phyloP scores from a whole-genome alignment of 2,888 invertebrate species.

The Thymelicus sylvestris region DNA sequence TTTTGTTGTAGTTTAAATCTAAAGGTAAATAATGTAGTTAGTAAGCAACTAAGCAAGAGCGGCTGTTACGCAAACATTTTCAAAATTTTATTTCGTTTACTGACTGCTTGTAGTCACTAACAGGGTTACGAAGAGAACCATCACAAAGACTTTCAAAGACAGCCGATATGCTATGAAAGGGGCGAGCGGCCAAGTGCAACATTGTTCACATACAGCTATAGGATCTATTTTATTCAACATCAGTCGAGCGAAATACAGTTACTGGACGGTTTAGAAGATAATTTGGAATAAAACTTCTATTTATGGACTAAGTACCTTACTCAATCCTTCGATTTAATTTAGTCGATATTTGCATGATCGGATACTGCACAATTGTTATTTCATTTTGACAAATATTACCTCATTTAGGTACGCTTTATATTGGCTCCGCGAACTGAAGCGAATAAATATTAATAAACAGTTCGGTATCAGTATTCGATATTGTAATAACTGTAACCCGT shows the following conservation, averaged over 20 bases:
- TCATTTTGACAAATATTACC: no score
- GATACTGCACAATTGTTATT: no score
- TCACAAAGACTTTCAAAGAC: conserved; percentile 52
- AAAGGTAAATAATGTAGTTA: no score
- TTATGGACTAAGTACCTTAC: neutral
- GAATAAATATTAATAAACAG: no score
- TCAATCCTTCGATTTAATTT: neutral
- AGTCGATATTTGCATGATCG: neutral
- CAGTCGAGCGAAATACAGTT: neutral
- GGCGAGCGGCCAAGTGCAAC: conserved; percentile 27
- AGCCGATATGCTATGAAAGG: conserved; percentile 44
- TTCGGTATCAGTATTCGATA: no score
- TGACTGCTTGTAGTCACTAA: conserved; percentile 51
- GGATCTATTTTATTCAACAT: conserved; percentile 10
- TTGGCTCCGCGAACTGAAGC: no score
- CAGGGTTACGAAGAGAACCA: conserved; percentile 48
- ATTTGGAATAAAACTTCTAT: neutral
- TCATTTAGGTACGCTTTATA: no score
- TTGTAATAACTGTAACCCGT: no score
- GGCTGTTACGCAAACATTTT: conserved; percentile 6
- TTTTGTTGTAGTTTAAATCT: no score
- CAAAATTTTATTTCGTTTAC: conserved; percentile 42
- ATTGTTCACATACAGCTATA: conserved; percentile 6
- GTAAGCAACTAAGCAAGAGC: no score
- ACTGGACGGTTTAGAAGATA: neutral